A percentile compares a stretch with the other conserved stretches of the same genome.
Evolutionary conservation across 2,888 invertebrate species (phyloP).

Genomic region (Acrobasis repandana): DNA sequence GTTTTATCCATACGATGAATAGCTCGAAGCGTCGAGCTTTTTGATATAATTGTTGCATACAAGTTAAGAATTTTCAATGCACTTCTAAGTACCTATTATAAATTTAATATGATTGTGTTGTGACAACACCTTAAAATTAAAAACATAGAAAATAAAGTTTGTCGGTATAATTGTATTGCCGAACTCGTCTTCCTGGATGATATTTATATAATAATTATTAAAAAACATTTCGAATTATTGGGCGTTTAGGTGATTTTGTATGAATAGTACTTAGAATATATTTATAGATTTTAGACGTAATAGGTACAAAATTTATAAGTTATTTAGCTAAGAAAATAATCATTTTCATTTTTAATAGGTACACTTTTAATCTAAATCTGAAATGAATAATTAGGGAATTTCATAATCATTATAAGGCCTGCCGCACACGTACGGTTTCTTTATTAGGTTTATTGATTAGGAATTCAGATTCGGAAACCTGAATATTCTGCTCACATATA

Average conservation of each 20-base stretch:
- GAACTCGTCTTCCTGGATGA: conserved; percentile 28
- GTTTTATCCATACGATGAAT: no score
- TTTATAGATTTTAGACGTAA: not conserved
- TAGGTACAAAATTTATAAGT: no score
- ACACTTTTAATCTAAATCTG: no score
- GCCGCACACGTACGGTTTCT: no score
- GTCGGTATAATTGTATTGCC: not conserved
- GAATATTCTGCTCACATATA: no score
- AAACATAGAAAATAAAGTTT: conserved; percentile 1
- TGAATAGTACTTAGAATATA: conserved; percentile 4
- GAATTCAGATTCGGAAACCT: no score
- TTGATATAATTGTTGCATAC: not conserved
- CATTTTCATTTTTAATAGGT: no score
- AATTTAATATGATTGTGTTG: not conserved
- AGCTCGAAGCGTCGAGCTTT: no score
- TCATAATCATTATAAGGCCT: no score
- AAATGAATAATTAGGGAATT: no score
- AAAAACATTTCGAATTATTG: conserved; percentile 11
- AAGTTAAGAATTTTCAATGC: not conserved
- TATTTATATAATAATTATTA: conserved; percentile 22
- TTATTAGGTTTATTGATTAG: no score
- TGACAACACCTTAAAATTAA: not conserved
- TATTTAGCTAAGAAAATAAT: no score
- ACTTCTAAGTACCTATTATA: not conserved
- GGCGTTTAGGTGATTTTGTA: not conserved